Percentiles rank a stretch among this genome's conserved stretches.
These are phyloP conservation scores for Coptodon bakossiorum DNA, from an alignment of 2,113 vertebrate genomes.

Conservation along the genomic window DNA sequence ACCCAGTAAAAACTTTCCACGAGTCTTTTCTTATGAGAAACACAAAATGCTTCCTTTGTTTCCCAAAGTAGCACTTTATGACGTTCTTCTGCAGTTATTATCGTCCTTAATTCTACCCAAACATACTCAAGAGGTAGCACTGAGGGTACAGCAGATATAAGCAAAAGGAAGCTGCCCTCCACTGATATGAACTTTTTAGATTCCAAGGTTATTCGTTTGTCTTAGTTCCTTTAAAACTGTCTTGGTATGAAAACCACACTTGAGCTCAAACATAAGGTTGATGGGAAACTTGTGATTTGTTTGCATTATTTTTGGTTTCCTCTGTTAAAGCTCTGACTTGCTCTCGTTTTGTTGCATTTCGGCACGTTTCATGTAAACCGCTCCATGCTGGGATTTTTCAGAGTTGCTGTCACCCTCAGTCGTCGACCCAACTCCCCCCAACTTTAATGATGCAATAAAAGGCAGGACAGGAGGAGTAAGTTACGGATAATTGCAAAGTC, in stretches of 20 bases:
- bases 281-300: not conserved
- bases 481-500: conserved; percentile 46
- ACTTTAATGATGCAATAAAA: conserved; percentile 38
- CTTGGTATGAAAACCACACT: not conserved
- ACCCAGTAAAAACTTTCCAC: not conserved
- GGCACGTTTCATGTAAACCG: not conserved
- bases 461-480: conserved; percentile 12
- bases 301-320: not conserved
- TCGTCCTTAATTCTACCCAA: not conserved
- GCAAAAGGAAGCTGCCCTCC: not conserved
- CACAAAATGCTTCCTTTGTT: not conserved
- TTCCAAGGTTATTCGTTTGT: not conserved
- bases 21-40: not conserved
- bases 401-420: not conserved
- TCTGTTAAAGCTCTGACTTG: not conserved
- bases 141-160: not conserved
- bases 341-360: not conserved
- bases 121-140: not conserved
- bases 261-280: not conserved
- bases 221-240: not conserved
- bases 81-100: not conserved
- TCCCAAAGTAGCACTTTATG: not conserved
- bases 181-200: accelerated
- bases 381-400: not conserved
- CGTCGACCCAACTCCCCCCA: not conserved